phyloP scores from a whole-genome alignment of 2,888 invertebrate species.

The Labia minor region DNA sequence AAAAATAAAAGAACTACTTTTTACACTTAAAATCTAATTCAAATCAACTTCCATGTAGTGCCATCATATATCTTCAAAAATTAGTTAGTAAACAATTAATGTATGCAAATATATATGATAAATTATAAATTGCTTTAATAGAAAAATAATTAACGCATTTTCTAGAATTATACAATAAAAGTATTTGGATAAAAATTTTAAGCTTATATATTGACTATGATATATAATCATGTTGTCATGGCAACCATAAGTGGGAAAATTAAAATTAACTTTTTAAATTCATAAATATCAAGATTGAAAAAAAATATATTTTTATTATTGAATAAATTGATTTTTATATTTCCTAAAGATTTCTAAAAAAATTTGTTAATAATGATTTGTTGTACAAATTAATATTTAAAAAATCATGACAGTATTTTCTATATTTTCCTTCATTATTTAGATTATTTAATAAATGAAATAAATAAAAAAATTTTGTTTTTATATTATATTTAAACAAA shows the following conservation, averaged over 20 bases:
- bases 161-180: background rate
- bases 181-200: background rate
- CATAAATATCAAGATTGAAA: background rate
- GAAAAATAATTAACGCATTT: background rate
- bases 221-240: background rate
- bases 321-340: background rate
- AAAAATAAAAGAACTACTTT: background rate
- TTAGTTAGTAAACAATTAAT: background rate
- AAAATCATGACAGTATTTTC: too few species aligned
- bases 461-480: too few species aligned
- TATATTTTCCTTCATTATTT: too few species aligned
- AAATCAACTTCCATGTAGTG: conserved; percentile 2
- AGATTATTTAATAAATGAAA: too few species aligned
- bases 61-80: too few species aligned
- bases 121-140: background rate
- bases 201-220: background rate
- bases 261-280: background rate
- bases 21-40: background rate
- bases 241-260: background rate
- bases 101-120: background rate
- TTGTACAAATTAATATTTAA: too few species aligned
- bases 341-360: too few species aligned
- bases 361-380: too few species aligned
- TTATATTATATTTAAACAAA: too few species aligned
- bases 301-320: background rate